These are phyloP conservation scores for Semnornis frantzii DNA, from an alignment of 2,113 vertebrate genomes.

Conservation along the genomic window DNA sequence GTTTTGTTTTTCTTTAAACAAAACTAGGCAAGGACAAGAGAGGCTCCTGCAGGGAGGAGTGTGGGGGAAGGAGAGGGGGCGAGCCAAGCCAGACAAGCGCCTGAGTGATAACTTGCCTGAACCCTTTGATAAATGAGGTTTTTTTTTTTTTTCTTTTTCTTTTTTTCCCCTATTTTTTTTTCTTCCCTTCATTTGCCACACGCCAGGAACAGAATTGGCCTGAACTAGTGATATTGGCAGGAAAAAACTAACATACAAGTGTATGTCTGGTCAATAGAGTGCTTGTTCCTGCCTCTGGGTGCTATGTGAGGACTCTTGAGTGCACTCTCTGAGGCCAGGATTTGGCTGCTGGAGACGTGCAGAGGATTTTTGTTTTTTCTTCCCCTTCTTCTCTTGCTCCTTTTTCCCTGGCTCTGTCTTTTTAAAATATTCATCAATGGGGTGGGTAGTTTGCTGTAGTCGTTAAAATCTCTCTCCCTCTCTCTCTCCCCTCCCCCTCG, in stretches of 20 bases:
- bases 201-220: conserved; percentile 53
- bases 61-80: neutral
- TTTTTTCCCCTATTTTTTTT: too few species aligned
- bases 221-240: conserved; percentile 61
- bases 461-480: conserved; percentile 49
- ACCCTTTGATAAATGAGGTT: conserved; percentile 66
- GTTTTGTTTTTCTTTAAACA: neutral
- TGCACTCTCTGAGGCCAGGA: neutral
- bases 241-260: conserved; percentile 65
- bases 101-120: conserved; percentile 68
- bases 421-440: conserved; percentile 55
- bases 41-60: conserved; percentile 46
- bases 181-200: conserved; percentile 29
- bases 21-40: conserved; percentile 43
- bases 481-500: conserved; percentile 33
- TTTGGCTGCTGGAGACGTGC: neutral
- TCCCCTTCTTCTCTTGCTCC: neutral
- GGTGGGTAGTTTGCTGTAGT: conserved; percentile 53
- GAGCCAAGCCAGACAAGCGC: conserved; percentile 38
- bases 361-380: neutral
- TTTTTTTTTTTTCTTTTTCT: neutral
- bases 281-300: conserved; percentile 64
- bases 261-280: conserved; percentile 63
- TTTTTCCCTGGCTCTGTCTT: neutral
- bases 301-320: conserved; percentile 34